These are phyloP conservation scores for Xestoiulus laeticollis DNA, from an alignment of 2,888 invertebrate genomes.

Conservation along the genomic window DNA sequence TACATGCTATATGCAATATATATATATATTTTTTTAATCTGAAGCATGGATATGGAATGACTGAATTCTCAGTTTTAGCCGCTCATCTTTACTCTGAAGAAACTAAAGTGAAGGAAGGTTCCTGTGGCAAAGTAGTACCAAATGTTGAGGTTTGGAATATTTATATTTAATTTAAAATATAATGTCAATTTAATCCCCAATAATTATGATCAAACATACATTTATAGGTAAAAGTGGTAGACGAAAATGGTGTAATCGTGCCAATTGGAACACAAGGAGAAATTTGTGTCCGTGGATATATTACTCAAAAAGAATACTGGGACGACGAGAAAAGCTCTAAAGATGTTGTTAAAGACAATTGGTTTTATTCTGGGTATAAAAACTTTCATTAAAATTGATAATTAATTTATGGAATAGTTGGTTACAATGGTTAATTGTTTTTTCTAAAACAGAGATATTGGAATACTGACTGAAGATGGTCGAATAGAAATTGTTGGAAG, in stretches of 20 bases:
- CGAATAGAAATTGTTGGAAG: conserved; percentile 67
- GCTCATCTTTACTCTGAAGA: not conserved
- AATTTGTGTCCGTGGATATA: not conserved
- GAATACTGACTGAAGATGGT: conserved; percentile 66
- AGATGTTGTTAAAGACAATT: too few relatives aligned
- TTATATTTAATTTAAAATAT: not conserved
- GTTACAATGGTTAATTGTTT: too few relatives aligned
- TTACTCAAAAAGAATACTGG: not conserved
- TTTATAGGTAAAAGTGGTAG: not conserved
- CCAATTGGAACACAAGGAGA: not conserved
- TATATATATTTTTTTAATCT: not conserved
- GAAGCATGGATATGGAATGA: not conserved
- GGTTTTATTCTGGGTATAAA: too few relatives aligned
- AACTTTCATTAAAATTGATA: conserved; percentile 54
- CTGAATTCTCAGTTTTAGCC: not conserved
- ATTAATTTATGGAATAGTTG: too few relatives aligned
- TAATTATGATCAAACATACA: not conserved
- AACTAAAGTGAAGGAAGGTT: not conserved
- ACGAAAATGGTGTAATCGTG: not conserved
- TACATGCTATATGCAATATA: too few relatives aligned
- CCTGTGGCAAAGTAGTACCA: not conserved
- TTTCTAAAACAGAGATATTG: conserved; percentile 61
- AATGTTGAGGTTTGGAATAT: not conserved
- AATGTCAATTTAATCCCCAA: too few relatives aligned
- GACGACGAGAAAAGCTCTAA: not conserved